Evolutionary conservation across 1,140 invertebrate species (phyloP), one percentile per base, ranked within the genome.

Genomic region (Tetramorium alpestre): DNA sequence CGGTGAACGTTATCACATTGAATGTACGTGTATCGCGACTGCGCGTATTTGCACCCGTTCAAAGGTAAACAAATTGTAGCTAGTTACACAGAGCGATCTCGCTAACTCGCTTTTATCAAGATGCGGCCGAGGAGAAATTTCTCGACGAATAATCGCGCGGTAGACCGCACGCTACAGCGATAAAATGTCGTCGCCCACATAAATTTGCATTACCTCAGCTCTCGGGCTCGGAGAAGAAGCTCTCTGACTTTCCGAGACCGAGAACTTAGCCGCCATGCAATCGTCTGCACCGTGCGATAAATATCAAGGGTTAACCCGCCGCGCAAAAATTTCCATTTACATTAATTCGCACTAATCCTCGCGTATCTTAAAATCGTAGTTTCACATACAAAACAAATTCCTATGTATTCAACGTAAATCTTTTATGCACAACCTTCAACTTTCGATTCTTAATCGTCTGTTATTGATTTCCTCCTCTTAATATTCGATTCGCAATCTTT

Each of bases 181-280:
- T 85, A 81, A 81, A 85, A 78, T 78, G 84, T 85, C 75, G 58
- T 81, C 80, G 80, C 80, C 69, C 41, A 75, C 56, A 62, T 73
- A 60, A 84, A 84, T 73, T 60, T 60, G 54, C 54, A 38, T 84
- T 75, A 60, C 54, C 60, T 75, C 54, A 75, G 41, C 67, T 13
- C 7, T 8, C n/a, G 56, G 10, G 18, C 25, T 41, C 18, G 38
- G 28, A 16, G 28, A n/a, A 62, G 22, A 44, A n/a, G 51, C 62
- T 62, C 33, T 25, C 28, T 11, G 16, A 18, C 41, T 60, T 73
- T 41, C 47, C 44, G 69, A 33, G 67, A 49, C 54, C 25, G 28
- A 62, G 69, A 75, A 62, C 38, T 75, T 28, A 18, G 10, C 8
- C 41, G 28, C 54, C 56, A 60, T 22, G 41, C 54, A 41, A 44